Evolutionary conservation across 2,888 invertebrate genomes (phyloP).

Genomic region (Trissonchulus latispiculum): DNA sequence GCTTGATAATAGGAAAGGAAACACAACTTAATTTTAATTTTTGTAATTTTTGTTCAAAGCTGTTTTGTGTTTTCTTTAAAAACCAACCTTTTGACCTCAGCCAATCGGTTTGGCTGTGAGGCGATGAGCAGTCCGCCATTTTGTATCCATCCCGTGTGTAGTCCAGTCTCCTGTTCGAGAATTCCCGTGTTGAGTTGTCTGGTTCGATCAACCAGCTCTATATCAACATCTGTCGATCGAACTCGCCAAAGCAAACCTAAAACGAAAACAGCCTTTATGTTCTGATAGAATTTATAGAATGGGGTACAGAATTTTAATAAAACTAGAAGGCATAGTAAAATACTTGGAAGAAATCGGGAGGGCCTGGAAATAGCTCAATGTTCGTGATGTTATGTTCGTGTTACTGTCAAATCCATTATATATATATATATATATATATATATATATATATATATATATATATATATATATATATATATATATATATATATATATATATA

Average conservation of each 20-base stretch:
- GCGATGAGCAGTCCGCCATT: conserved; percentile 83
- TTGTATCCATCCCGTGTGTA: conserved; percentile 73
- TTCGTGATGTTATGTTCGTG: too few species aligned
- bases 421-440: too few species aligned
- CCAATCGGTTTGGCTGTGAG: conserved; percentile 61
- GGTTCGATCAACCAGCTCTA: conserved; percentile 63
- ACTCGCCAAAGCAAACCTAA: conserved; percentile 63
- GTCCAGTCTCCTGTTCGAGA: conserved; percentile 66
- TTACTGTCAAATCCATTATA: too few species aligned
- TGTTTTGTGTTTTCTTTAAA: conserved; percentile 37
- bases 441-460: too few species aligned
- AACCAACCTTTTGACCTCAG: conserved; percentile 69
- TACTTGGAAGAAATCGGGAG: too few species aligned
- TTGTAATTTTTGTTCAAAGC: neutral
- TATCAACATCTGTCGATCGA: conserved; percentile 71
- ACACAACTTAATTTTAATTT: neutral
- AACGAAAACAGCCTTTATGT: too few species aligned
- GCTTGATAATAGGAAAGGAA: neutral
- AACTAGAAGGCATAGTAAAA: too few species aligned
- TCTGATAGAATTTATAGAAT: too few species aligned
- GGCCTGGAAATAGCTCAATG: too few species aligned
- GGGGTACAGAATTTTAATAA: too few species aligned
- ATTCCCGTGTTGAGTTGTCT: conserved; percentile 56
- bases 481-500: too few species aligned
- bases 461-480: too few species aligned